Conservation (phyloP, 53 echinoderm and acorn worm genomes). For the Apostichopus leukothele region DNA sequence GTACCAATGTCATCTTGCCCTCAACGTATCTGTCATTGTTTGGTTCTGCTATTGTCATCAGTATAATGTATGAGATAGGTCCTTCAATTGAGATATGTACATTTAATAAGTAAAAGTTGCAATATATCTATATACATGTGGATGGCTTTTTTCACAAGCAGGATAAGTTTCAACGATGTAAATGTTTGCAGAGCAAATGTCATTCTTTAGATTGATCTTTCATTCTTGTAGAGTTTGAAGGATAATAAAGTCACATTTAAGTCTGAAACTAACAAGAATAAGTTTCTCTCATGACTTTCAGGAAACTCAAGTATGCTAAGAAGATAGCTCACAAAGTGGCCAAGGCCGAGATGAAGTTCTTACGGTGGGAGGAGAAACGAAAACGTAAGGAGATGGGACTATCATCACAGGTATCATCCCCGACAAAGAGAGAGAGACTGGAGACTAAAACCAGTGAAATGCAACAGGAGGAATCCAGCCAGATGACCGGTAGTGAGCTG, state of each 20-base stretch:
- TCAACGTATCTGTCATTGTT: too few relatives aligned
- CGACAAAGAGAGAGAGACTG: conserved; percentile 80
- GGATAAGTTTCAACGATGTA: too few relatives aligned
- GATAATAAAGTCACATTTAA: neutral
- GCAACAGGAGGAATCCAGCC: conserved; percentile 28
- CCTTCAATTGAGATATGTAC: too few relatives aligned
- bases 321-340: conserved; percentile 76
- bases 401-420: conserved; percentile 48
- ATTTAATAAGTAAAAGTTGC: too few relatives aligned
- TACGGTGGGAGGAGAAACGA: conserved; percentile 75
- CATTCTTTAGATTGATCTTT: neutral
- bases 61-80: too few relatives aligned
- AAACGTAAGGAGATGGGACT: conserved; percentile 54
- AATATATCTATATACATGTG: too few relatives aligned
- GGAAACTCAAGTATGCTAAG: conserved; percentile 62
- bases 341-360: conserved; percentile 78
- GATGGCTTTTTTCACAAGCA: too few relatives aligned
- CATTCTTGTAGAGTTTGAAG: too few relatives aligned
- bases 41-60: too few relatives aligned
- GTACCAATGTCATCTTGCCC: too few relatives aligned
- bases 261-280: neutral
- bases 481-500: neutral
- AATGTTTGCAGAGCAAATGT: too few relatives aligned
- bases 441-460: conserved; percentile 61
- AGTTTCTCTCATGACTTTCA: neutral